Evolutionary conservation across 2,888 invertebrate species (phyloP), one percentile per base, ranked within the genome.

Genomic region (Meandrusa payeni): DNA sequence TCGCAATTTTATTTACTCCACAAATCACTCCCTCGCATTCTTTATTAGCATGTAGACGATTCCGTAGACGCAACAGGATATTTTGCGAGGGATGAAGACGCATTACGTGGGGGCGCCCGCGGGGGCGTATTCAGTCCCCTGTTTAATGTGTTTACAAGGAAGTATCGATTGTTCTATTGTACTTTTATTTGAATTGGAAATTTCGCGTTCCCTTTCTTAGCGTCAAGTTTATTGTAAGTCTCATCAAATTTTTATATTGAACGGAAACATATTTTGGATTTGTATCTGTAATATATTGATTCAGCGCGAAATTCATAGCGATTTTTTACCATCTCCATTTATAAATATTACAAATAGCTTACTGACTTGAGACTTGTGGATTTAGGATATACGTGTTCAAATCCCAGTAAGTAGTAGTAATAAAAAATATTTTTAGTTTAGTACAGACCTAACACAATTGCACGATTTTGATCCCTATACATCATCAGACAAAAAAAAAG

Each of bases 141-240:
- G 75, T 64, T 76, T 85, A 86, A 87, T 85, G 85, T 87, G 86
- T 86, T 87, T 86, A 87, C 86, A 85, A 78, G 77, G 71, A 72
- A 78, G 78, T 86, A 86, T 86, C 83, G 86, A 87, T 85, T 86
- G 83, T 85, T 76, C 73, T 67, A 77, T 78, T 81, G 78, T 78
- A 74, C 69, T 78, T 80, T 78, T 85, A 83, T 87, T 85, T 85
- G 81, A 82, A 79, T 87, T 83, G 82, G 69, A 82, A 85, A 85
- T 85, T 75, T 69, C 61, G 60, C 65, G 57, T 66, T 64, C 67
- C 70, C 72, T 71, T 69, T 64, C 40, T 45, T 41, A 57, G 57
- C 57, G 56, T 55, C 64, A 62, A 66, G 61, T 73, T 72, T 70
- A 69, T 69, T 71, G 64, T 69, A 54, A 57, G 59, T 64, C 60